phyloP scores from a whole-genome alignment of 1,140 invertebrate species.

The Hylaeus volcanicus region DNA sequence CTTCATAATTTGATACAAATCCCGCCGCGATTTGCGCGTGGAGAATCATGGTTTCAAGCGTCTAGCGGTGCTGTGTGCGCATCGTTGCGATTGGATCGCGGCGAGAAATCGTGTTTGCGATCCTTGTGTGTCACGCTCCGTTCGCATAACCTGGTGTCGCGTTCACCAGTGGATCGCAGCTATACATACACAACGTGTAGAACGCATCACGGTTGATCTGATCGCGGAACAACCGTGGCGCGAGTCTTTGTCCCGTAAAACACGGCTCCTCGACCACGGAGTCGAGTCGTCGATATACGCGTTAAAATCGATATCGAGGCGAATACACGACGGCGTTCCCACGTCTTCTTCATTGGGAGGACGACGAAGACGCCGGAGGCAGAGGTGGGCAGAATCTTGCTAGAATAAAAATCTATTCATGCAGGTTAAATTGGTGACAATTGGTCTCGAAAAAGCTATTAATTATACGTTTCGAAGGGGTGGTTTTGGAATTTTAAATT shows the following conservation, averaged over 20 bases:
- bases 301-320: conserved; percentile 19
- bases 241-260: conserved; percentile 2
- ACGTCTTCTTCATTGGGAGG: too few relatives aligned
- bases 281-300: neutral
- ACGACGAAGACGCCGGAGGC: too few relatives aligned
- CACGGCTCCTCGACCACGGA: neutral
- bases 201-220: neutral
- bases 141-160: too few relatives aligned
- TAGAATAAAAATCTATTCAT: too few relatives aligned
- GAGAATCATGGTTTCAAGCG: neutral
- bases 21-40: neutral
- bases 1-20: neutral
- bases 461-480: too few relatives aligned
- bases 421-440: too few relatives aligned
- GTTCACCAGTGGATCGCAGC: too few relatives aligned
- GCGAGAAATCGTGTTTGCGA: conserved; percentile 31
- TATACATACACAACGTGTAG: too few relatives aligned
- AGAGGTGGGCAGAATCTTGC: too few relatives aligned
- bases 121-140: neutral
- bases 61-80: conserved; percentile 42
- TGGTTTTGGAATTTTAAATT: too few relatives aligned
- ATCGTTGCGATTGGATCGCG: conserved; percentile 38
- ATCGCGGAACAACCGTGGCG: neutral
- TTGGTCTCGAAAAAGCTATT: too few relatives aligned
- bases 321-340: conserved; percentile 22